A percentile compares a stretch with the other conserved stretches of the same genome.
These are phyloP conservation scores for Polypedilum pembai DNA, from an alignment of 1,140 invertebrate species.

Conservation along the genomic window DNA sequence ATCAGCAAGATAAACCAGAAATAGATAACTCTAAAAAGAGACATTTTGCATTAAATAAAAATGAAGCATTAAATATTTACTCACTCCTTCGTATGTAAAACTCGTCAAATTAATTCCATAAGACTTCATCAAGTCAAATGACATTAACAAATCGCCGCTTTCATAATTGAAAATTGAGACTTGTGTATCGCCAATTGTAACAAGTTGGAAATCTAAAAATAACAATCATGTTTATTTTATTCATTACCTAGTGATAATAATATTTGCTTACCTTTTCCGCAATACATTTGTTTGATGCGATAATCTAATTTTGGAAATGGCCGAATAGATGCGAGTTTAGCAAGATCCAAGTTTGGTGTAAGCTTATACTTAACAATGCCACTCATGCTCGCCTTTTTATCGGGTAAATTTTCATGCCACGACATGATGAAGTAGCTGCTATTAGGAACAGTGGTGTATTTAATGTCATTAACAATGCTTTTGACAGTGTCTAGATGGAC, in stretches of 20 bases:
- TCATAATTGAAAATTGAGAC: conserved; percentile 24
- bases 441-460: not conserved
- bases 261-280: not conserved
- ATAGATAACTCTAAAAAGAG: not conserved
- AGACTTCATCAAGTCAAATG: not conserved
- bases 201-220: not conserved
- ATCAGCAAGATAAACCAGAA: conserved; percentile 2
- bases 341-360: not conserved
- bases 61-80: not conserved
- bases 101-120: conserved; percentile 15
- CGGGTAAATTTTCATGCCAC: not conserved
- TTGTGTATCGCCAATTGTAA: not conserved
- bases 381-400: not conserved
- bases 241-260: not conserved
- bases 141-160: not conserved
- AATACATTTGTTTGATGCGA: conserved; percentile 9
- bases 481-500: conserved; percentile 17
- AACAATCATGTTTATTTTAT: not conserved
- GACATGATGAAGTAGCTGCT: conserved; percentile 10
- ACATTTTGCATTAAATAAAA: not conserved
- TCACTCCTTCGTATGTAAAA: not conserved
- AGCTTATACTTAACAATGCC: conserved; percentile 17
- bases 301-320: conserved; percentile 16
- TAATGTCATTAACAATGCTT: not conserved
- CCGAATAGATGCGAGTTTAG: not conserved